Base-by-base conservation (phyloP, 2,113 vertebrate genomes). In the Sialia sialis region DNA sequence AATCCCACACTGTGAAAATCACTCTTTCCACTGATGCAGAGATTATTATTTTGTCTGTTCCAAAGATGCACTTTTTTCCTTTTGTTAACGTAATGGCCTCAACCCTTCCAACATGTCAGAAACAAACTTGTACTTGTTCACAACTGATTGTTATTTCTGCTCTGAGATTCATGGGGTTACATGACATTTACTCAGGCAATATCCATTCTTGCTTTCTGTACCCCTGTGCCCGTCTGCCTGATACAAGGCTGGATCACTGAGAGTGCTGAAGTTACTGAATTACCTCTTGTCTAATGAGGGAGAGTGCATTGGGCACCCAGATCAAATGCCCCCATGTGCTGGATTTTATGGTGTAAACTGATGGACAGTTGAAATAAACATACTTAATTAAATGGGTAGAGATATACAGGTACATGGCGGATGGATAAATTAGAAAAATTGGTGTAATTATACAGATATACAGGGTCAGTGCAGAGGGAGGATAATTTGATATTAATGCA, bases 51-150 rank as follows among this genome's bases (percentile, higher is more conserved):
- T 67, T 62, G 5, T 34, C 72, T 80, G 26, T 51, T 91, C 32
- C 46, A 0, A 38, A 10, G 0, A 5, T 27, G 26, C 18, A 16
- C 12, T 38, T 58, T 17, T 60, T 67, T 43, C 69, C 12, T 39
- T 55, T 78, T 54, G 10, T 48, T 74, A 54, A 4, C 6, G 7
- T 27, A 27, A 58, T 6, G 16, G 6, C n/a, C 68, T 41, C 56
- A 3, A 41, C 8, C 2, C 1, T 2, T 4, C 0, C 6, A 1
- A 19, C 8, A 2, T 1, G 15, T n/a, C 39, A 62, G 75, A 48
- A 82, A 13, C 21, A 79, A 89, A 72, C 1, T 77, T 54, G 27
- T 43, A 2, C 41, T n/a, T 63, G 19, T 54, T 69, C 39, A 26
- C 29, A 62, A 7, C 22, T 21, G 10, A 7, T 15, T 73, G n/a